Conservation (phyloP, 2,797 vertebrate species). For the Danio jaintianensis region DNA sequence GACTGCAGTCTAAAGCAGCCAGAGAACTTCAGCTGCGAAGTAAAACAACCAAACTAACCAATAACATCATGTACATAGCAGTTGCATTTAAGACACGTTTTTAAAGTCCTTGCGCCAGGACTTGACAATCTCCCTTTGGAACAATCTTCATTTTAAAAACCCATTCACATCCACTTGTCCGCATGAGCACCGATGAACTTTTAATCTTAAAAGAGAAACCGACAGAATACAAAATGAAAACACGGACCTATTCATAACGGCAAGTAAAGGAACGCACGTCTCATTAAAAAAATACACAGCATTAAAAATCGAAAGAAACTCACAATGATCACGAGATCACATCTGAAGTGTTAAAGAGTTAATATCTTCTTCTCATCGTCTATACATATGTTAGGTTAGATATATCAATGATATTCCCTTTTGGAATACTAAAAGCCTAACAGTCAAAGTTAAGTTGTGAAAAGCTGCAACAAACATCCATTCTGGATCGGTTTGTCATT, state of each 20-base stretch:
- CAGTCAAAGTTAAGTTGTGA: conserved; percentile 70
- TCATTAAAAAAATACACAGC: conserved; percentile 80
- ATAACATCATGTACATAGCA: conserved; percentile 49
- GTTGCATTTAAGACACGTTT: conserved; percentile 45
- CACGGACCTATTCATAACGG: conserved; percentile 74
- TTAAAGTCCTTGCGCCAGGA: conserved; percentile 73
- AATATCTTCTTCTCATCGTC: conserved; percentile 66
- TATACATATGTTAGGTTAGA: conserved; percentile 77
- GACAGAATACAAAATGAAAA: conserved; percentile 76
- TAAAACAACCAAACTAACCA: conserved; percentile 55
- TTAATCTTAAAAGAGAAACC: conserved; percentile 66
- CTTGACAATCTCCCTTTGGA: conserved; percentile 60
- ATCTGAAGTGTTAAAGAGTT: conserved; percentile 78
- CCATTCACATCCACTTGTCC: conserved; percentile 59
- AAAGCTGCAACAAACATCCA: conserved; percentile 66
- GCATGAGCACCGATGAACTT: conserved; percentile 72
- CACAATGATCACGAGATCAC: conserved; percentile 82
- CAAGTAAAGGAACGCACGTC: conserved; percentile 82
- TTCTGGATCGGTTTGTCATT: conserved; percentile 68
- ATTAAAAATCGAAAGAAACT: conserved; percentile 77
- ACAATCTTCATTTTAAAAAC: conserved; percentile 51
- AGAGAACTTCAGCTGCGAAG: conserved; percentile 55
- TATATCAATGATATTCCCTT: conserved; percentile 79
- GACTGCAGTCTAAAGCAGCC: conserved; percentile 61
- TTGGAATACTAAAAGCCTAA: conserved; percentile 69